Evolutionary conservation across 2,888 invertebrate species (phyloP), one percentile per base, ranked within the genome.

Genomic region (Philopedon plagiatum): DNA sequence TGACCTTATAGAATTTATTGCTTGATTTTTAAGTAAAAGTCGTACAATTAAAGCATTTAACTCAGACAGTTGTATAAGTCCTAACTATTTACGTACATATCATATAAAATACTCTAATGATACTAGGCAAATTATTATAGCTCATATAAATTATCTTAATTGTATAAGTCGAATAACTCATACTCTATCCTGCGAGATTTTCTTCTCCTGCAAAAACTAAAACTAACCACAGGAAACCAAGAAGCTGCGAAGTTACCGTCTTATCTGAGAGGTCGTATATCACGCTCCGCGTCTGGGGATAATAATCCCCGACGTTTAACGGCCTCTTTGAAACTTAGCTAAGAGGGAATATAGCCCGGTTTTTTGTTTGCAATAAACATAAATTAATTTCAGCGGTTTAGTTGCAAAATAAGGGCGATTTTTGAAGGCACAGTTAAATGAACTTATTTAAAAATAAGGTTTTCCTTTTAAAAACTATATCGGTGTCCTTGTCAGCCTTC

Each of bases 281-380:
- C 76, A 78, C 75, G 72, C 67, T 70, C 75, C 75, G 73, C 76
- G 78, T 77, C 75, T 69, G 67, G 75, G 76, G 76, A 76, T 78
- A 79, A 79, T 79, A 80, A 79, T 77, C 78, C 76, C 70, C 70
- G 79, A 77, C 79, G 73, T 77, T 77, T 78, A 76, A 78, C 78
- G 76, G 77, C 75, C 71, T 77, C 77, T 78, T 78, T 74, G 75
- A 75, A 79, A 80, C 74, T 79, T 78, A 77, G 77, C 75, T 73
- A 75, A 77, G 77, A 76, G 78, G 78, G 78, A 75, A 72, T 75
- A 32, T 37, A 63, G 51, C 34, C 9, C 1, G 18, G 76, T 81
- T 82, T 81, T 82, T 81, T 81, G 81, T 82, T 81, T 80, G 80
- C 77, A 81, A 82, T 82, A 81, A 83, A 82, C 82, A 82, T 83